These are phyloP conservation scores for Elachura formosa DNA, from an alignment of 2,113 vertebrate species.

Conservation along the genomic window DNA sequence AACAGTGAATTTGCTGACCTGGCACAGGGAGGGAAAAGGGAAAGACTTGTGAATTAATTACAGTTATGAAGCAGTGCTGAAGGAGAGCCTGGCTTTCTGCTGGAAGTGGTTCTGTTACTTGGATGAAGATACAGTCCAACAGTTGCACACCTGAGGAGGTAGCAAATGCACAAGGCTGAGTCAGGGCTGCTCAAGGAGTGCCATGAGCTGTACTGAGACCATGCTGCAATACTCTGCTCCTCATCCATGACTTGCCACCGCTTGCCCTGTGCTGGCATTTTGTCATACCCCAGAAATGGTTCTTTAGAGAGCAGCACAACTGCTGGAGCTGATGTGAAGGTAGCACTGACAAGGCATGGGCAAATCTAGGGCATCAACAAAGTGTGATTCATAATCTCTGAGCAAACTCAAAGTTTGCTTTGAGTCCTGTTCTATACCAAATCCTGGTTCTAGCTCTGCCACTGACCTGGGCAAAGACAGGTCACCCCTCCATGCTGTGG, in stretches of 20 bases:
- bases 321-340: neutral
- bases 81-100: conserved; percentile 1
- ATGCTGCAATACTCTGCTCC: neutral
- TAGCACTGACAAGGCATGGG: neutral
- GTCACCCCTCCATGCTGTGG: neutral
- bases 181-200: neutral
- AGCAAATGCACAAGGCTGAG: neutral
- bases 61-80: neutral
- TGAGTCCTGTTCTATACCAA: neutral
- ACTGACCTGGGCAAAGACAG: neutral
- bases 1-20: conserved; percentile 35
- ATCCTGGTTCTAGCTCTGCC: neutral
- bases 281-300: neutral
- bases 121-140: neutral
- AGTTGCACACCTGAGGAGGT: neutral
- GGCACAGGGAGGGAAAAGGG: neutral
- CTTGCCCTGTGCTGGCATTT: neutral
- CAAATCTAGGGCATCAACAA: accelerated
- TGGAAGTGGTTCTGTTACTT: conserved; percentile 5
- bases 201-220: neutral
- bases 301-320: neutral
- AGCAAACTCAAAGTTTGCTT: no score
- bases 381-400: neutral
- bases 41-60: conserved; percentile 28
- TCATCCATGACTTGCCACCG: neutral